Conservation (phyloP, 2,797 vertebrate species). For the Labroides dimidiatus region DNA sequence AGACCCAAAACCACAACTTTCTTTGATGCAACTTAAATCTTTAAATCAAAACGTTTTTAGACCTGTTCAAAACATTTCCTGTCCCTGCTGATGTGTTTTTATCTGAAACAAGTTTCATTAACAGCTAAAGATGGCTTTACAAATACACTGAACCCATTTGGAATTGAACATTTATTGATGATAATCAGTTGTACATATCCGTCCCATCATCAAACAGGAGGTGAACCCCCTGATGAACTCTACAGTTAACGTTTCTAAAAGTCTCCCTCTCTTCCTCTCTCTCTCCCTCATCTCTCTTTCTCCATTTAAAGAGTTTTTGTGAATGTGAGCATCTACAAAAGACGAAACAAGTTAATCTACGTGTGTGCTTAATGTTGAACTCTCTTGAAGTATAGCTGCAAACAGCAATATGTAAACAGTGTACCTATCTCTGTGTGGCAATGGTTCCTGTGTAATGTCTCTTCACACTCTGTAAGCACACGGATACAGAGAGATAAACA, state of each 20-base stretch:
- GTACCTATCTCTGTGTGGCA: slow-evolving; percentile 67
- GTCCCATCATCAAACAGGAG: no score
- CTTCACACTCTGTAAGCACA: slow-evolving; percentile 50
- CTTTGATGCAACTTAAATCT: neutral
- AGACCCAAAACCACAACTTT: slow-evolving; percentile 52
- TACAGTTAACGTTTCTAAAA: neutral
- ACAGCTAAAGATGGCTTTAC: no score
- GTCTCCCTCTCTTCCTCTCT: slow-evolving; percentile 11
- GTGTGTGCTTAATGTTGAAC: slow-evolving; percentile 65
- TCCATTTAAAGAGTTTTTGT: slow-evolving; percentile 40
- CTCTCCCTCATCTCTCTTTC: slow-evolving; percentile 19
- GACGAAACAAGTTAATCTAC: slow-evolving; percentile 10
- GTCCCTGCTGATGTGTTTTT: no score
- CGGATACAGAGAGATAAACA: slow-evolving; percentile 20
- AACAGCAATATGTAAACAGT: slow-evolving; percentile 73
- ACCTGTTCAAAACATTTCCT: no score
- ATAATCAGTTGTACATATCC: slow-evolving; percentile 21
- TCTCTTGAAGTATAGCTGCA: slow-evolving; percentile 51
- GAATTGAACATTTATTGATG: neutral
- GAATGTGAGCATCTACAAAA: slow-evolving; percentile 59
- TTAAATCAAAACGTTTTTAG: slow-evolving; percentile 9
- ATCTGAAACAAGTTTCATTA: no score
- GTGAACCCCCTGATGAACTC: no score
- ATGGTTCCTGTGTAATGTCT: slow-evolving; percentile 60
- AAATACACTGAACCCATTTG: slow-evolving; percentile 1